Base-by-base conservation (phyloP, 2,797 vertebrate genomes). In the Sebastes nivosus region DNA sequence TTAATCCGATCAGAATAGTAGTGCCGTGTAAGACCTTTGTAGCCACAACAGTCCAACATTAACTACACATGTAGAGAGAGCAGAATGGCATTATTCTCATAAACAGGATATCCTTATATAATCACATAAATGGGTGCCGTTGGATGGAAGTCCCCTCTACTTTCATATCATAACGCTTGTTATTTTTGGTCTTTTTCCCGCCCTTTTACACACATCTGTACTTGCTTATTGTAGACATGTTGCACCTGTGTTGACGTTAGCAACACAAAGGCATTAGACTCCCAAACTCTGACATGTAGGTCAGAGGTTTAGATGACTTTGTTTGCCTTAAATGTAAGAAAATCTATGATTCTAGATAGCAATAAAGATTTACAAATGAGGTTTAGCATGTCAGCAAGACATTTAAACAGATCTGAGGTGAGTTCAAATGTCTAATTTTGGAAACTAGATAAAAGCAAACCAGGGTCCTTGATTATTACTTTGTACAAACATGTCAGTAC, bases 201-300 rank as follows among this genome's bases (percentile, higher is more conserved):
- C 32, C 22, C 5, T 36, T 57, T 74, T 20, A 54, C 63, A 72
- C 57, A 83, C 67, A 82, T 85, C 71, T 69, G 73, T 32, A 46
- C n/a, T 55, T 54, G 16, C 25, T 79, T 75, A 68, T 57, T 71
- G 24, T 54, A 25, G 66, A 81, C 20, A 67, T 50, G 63, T 77
- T 81, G 77, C 63, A 85, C 50, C 74, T 87, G 86, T 88, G 75
- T 85, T 81, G 77, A 89, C 32, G 58, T 87, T 81, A 74, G 34
- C 34, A 64, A 59, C 61, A 72, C 29, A 64, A 50, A 69, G 57
- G 55, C 38, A 29, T 32, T 22, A 36, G 38, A 58, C 46, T 24
- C 10, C 5, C n/a, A 60, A 18, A 71, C 27, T 73, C 25, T 32
- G 4, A 55, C 24, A 67, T 36, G 59, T 36, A 36, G 36, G 22